Evolutionary conservation across 2,888 invertebrate species (phyloP), one percentile per base, ranked within the genome.

Genomic region (Drosophila ezoana): DNA sequence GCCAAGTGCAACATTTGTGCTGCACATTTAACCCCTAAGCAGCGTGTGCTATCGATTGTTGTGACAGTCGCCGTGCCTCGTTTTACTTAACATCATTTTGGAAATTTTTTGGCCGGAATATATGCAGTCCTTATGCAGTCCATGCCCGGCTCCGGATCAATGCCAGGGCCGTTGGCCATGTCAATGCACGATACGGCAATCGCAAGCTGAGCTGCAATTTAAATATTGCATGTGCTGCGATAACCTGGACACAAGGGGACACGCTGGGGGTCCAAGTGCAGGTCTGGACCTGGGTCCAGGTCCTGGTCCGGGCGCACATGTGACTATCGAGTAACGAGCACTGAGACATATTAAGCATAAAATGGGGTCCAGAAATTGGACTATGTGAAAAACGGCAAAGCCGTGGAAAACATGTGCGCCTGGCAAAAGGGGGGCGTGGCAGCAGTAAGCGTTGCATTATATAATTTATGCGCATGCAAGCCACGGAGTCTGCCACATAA

Each of bases 391-490:
- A 82, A 72, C 72, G 67, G 72, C 63, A 49, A 67, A 49, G 59
- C 53, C 56, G 18, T 38, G 35, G 38, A 44, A 41, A 57, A 60
- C 45, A 57, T 58, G 45, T 52, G 41, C 58, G 38, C 44, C 45
- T 8, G 47, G 35, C 11, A 35, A 59, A 48, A 11, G 57, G 40
- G 20, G 59, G 80, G 78, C 68, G 87, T 75, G 68, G 58, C 65
- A 54, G 66, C 73, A 59, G 85, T 60, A 71, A 75, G 73, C 81
- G 71, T 70, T 78, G 73, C 81, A 74, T 80, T 83, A 83, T 87
- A 86, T 85, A 85, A 89, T 85, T 85, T 85, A 85, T 85, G 90
- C 89, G 63, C 89, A 88, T 89, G 90, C 87, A 87, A 86, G 73
- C 81, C 82, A 75, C 57, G 81, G 87, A 86, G 87, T 88, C 84